A percentile compares a stretch with the other conserved stretches of the same genome.
phyloP scores from a whole-genome alignment of 2,888 invertebrate genomes.

The Rugalucina vietnamica region DNA sequence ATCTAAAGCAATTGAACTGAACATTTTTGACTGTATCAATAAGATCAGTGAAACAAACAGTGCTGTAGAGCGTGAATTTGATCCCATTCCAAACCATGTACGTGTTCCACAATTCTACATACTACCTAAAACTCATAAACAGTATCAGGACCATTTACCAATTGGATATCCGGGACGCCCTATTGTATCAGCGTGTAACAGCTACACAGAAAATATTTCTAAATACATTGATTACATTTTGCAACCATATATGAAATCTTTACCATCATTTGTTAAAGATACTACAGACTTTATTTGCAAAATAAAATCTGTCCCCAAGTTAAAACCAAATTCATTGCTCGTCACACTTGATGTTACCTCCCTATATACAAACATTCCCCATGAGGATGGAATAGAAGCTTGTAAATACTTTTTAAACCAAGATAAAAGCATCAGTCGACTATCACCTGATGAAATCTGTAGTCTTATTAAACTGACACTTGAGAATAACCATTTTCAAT shows the following conservation, averaged over 20 bases:
- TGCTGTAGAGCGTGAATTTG: background rate
- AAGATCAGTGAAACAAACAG: slow-evolving; percentile 1
- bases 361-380: background rate
- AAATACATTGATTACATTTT: background rate
- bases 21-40: background rate
- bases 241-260: slow-evolving; percentile 3
- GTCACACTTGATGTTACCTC: background rate
- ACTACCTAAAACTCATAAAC: background rate
- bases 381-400: background rate
- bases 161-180: background rate
- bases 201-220: background rate
- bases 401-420: slow-evolving; percentile 17
- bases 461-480: slow-evolving; percentile 4
- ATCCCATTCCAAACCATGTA: background rate
- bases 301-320: background rate
- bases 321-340: background rate
- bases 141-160: background rate
- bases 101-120: background rate
- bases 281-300: slow-evolving; percentile 11
- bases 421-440: background rate
- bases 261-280: background rate
- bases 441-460: background rate
- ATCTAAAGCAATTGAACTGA: background rate
- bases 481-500: slow-evolving; percentile 28
- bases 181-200: background rate